Base-by-base conservation (phyloP, 37 sponge, comb jelly and placozoan species). In the Chondrosia reniformis region DNA sequence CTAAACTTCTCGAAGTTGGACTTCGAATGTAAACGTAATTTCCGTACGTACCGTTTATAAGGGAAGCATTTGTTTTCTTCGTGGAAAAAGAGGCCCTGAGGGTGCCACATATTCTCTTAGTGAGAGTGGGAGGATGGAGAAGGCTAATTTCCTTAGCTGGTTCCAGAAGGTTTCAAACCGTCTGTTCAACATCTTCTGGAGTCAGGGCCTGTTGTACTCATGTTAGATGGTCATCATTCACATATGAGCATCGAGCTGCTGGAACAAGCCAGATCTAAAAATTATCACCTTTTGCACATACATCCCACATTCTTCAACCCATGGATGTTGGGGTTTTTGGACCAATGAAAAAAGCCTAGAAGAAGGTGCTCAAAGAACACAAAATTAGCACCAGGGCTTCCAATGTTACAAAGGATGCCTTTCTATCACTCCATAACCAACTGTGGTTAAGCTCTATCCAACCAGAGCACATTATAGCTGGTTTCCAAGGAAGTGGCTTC, bases 191-290 rank as follows among this genome's bases (percentile, higher is more conserved):
- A 73, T 30, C 33, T 62, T 24, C 31, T 58, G 19, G 1, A 17
- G 12, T 72, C 57, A 5, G 46, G 36, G 17, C 84, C 89, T 38
- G 77, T 79, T 24, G 63, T 84, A 22, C 81, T 88, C 19, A 55
- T 88, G 64, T 74, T 88, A 76, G 84, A 88, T 88, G 89, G 84
- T 28, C 84, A 88, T 63, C 81, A 83, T 43, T 84, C 81, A 3
- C 81, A 88, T 36, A 12, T 84, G n/a, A 77, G 55, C 42, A 32
- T 83, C 0, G n/a, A 58, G 15, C 32, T 83, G 40, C 61, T 79
- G 15, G 33, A 78, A 25, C 5, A 30, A 39, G 88, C 88, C n/a
- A 66, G 63, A n/a, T 40, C 4, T 4, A 46, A 42, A 41, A 76
- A 80, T 40, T 27, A 80, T 33, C 83, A 84, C 30, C 30, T 84